Evolutionary conservation across 2,888 invertebrate genomes (phyloP).

Genomic region (Chesias legatella): DNA sequence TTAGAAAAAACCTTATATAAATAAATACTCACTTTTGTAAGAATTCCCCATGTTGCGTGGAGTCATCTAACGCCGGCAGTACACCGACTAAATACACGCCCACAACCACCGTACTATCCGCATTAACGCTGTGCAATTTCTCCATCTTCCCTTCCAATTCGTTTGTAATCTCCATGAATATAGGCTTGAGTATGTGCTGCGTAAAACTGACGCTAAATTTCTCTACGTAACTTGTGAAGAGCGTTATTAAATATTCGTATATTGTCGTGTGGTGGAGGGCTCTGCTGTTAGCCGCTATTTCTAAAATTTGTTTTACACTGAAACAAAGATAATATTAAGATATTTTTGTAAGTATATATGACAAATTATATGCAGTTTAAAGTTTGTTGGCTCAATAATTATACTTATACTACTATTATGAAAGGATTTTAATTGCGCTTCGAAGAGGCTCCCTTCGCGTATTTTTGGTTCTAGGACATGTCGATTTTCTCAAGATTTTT

Average conservation of each 20-base stretch:
- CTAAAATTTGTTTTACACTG: slow-evolving; percentile 68
- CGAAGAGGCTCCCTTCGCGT: too few relatives aligned
- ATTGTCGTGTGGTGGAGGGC: slow-evolving; percentile 53
- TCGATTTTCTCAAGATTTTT: too few relatives aligned
- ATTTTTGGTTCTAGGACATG: too few relatives aligned
- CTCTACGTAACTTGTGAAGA: slow-evolving; percentile 73
- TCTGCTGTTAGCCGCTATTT: slow-evolving; percentile 52
- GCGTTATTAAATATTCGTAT: slow-evolving; percentile 57
- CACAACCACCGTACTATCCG: slow-evolving; percentile 78
- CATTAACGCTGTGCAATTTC: slow-evolving; percentile 73
- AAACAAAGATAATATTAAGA: slow-evolving; percentile 30
- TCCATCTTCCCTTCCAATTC: slow-evolving; percentile 82
- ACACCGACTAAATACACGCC: slow-evolving; percentile 82
- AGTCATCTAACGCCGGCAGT: slow-evolving; percentile 73
- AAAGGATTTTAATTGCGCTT: too few relatives aligned
- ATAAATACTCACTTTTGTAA: slow-evolving; percentile 81
- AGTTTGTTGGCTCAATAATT: too few relatives aligned
- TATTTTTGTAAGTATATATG: too few relatives aligned
- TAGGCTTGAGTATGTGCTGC: slow-evolving; percentile 74
- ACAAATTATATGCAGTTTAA: too few relatives aligned
- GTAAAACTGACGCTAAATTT: slow-evolving; percentile 85
- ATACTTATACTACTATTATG: too few relatives aligned
- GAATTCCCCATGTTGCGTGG: slow-evolving; percentile 71
- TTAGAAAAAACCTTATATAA: too few relatives aligned
- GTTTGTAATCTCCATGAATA: slow-evolving; percentile 79